Conservation (phyloP, 2,888 invertebrate species). For the Apomyelois bistriatella region DNA sequence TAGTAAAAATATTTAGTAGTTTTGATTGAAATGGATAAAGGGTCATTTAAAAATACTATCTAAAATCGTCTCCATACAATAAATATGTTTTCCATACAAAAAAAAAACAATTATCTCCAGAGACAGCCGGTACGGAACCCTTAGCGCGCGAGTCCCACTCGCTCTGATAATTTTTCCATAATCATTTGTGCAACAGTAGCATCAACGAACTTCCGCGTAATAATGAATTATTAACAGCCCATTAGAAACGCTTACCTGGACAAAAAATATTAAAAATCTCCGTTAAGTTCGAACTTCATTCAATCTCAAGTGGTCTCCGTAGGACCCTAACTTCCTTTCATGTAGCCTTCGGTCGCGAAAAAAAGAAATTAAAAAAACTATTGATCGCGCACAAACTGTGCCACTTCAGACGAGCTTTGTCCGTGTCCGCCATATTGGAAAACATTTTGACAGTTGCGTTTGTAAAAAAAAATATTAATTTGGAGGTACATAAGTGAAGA, state of each 20-base stretch:
- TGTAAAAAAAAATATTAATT: constrained; percentile 9
- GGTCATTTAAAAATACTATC: too few species aligned
- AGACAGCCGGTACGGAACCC: too few species aligned
- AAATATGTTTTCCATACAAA: too few species aligned
- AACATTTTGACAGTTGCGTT: constrained; percentile 62
- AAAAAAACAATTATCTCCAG: too few species aligned
- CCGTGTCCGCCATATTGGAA: constrained; percentile 73
- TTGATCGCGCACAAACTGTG: constrained; percentile 64
- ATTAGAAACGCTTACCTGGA: constrained; percentile 65
- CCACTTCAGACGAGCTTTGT: constrained; percentile 70
- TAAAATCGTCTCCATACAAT: too few species aligned
- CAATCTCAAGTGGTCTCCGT: constrained; percentile 64
- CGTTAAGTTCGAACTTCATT: constrained; percentile 67
- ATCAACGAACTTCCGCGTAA: background rate
- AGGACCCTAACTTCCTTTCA: constrained; percentile 71
- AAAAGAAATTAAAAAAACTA: constrained; percentile 67
- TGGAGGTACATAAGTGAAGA: background rate
- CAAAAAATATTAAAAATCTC: constrained; percentile 62
- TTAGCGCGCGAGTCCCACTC: too few species aligned
- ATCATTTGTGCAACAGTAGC: background rate
- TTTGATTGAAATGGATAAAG: too few species aligned
- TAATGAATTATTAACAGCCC: constrained; percentile 54
- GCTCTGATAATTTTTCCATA: too few species aligned
- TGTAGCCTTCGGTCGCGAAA: constrained; percentile 69
- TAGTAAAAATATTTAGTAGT: too few species aligned